Conservation (phyloP, 1,140 invertebrate genomes). For the Rhagoletis zephyria region DNA sequence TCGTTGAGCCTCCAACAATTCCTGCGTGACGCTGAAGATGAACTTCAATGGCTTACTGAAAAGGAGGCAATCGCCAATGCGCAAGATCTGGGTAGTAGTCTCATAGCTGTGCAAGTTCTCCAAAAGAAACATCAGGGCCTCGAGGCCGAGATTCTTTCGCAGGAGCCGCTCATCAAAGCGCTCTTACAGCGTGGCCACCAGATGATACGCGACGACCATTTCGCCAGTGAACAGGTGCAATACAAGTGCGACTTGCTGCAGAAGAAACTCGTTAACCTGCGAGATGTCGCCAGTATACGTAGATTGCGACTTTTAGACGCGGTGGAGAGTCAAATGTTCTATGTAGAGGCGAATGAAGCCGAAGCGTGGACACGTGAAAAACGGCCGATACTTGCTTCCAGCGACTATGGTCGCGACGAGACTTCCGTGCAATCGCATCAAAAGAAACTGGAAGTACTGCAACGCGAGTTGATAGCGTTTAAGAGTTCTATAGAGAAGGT, state of each 20-base stretch:
- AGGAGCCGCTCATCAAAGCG: slow-evolving; percentile 85
- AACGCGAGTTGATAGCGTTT: slow-evolving; percentile 85
- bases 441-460: slow-evolving; percentile 87
- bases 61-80: slow-evolving; percentile 89
- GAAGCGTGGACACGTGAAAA: slow-evolving; percentile 90
- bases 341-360: slow-evolving; percentile 88
- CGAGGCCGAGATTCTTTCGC: slow-evolving; percentile 86
- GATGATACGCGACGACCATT: slow-evolving; percentile 88
- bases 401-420: slow-evolving; percentile 90
- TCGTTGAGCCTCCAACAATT: slow-evolving; percentile 89
- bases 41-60: slow-evolving; percentile 87
- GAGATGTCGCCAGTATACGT: slow-evolving; percentile 82
- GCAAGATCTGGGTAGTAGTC: slow-evolving; percentile 80
- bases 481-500: slow-evolving; percentile 81
- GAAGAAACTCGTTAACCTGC: slow-evolving; percentile 78
- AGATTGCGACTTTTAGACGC: slow-evolving; percentile 84
- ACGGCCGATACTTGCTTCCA: slow-evolving; percentile 81
- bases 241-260: slow-evolving; percentile 78
- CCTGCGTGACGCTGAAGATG: slow-evolving; percentile 88
- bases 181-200: slow-evolving; percentile 82
- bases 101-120: slow-evolving; percentile 93
- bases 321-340: slow-evolving; percentile 90
- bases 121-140: slow-evolving; percentile 95
- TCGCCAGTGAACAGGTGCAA: slow-evolving; percentile 78
- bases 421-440: slow-evolving; percentile 85